phyloP scores from a whole-genome alignment of 2,797 vertebrate genomes.

The Pseudochirops corinnae region DNA sequence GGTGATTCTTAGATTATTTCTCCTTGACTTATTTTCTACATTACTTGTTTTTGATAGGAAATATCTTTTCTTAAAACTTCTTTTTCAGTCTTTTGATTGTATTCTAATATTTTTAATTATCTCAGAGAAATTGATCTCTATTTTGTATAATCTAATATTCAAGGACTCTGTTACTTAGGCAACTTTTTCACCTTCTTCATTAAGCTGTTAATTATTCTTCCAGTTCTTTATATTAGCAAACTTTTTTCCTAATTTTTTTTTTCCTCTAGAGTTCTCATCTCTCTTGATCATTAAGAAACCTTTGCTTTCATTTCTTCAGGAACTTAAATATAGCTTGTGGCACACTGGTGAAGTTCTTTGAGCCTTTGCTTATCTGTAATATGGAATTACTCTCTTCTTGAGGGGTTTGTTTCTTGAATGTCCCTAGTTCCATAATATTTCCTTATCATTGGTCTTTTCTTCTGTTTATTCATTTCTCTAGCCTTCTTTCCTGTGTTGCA shows the following conservation, averaged over 20 bases:
- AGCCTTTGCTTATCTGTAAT: background rate
- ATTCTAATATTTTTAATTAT: background rate
- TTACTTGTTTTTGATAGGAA: background rate
- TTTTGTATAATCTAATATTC: background rate
- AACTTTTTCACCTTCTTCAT: background rate
- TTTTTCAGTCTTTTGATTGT: background rate
- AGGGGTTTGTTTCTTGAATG: background rate
- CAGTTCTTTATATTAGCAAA: too few relatives aligned
- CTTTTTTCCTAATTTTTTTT: background rate
- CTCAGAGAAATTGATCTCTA: background rate
- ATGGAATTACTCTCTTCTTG: background rate
- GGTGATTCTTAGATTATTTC: background rate
- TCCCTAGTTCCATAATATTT: background rate
- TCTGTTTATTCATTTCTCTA: background rate
- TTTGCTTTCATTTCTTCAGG: background rate
- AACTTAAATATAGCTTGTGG: background rate
- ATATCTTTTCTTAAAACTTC: too few relatives aligned
- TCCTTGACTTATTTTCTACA: background rate
- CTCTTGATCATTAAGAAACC: background rate
- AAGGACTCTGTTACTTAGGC: background rate
- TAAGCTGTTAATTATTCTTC: background rate
- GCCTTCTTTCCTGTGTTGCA: background rate
- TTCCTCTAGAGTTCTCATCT: background rate
- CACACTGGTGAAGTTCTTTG: background rate
- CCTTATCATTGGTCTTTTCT: background rate